phyloP scores from a whole-genome alignment of 37 sponge, comb jelly and placozoan genomes.

The Amphimedon queenslandica region DNA sequence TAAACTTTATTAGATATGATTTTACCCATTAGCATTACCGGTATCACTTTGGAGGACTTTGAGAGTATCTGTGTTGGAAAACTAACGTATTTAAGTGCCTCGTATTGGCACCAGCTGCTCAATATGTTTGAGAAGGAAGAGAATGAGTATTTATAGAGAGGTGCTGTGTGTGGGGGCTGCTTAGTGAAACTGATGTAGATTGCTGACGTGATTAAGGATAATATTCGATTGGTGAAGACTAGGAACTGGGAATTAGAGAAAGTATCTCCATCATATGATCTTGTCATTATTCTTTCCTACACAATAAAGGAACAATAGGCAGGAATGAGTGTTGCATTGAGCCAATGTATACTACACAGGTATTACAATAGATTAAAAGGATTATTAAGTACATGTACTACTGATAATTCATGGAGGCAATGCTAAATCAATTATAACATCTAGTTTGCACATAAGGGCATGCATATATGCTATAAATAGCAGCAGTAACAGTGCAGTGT shows the following conservation, averaged over 20 bases:
- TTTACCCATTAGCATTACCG: constrained; percentile 98
- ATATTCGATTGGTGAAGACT: constrained; percentile 90
- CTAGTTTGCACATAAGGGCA: too few relatives aligned
- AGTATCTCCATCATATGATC: constrained; percentile 73
- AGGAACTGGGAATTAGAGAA: constrained; percentile 96
- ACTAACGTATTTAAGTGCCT: constrained; percentile 95
- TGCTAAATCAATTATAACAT: too few relatives aligned
- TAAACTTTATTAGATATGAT: constrained; percentile 83
- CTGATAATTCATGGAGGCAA: too few relatives aligned
- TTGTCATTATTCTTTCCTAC: constrained; percentile 94
- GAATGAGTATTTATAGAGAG: constrained; percentile 91
- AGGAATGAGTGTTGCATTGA: background rate
- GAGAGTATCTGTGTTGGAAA: constrained; percentile 95
- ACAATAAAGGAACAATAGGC: background rate
- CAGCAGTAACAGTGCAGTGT: too few relatives aligned
- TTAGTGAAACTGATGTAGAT: constrained; percentile 27
- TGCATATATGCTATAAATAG: too few relatives aligned
- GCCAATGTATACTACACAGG: too few relatives aligned
- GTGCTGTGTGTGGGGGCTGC: constrained; percentile 66
- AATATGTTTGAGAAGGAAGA: constrained; percentile 94
- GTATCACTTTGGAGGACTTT: constrained; percentile 89
- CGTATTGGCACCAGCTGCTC: constrained; percentile 99
- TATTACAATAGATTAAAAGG: too few relatives aligned
- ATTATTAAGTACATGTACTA: too few relatives aligned
- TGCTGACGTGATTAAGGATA: constrained; percentile 72